Evolutionary conservation across 2,888 invertebrate species (phyloP).

Genomic region (Slavum lentiscoides): DNA sequence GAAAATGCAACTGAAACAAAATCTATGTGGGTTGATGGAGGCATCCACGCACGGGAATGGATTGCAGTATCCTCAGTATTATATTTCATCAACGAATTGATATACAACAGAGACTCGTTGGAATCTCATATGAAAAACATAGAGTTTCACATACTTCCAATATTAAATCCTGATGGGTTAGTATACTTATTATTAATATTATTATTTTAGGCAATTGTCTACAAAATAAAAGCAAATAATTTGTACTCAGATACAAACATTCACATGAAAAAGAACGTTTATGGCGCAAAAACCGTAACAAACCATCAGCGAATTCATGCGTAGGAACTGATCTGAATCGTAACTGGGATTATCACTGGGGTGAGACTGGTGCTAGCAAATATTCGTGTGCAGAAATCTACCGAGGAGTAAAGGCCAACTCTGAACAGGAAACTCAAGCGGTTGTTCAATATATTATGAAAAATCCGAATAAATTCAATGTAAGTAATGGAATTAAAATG

Average conservation of each 20-base stretch:
- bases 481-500: slow-evolving; percentile 4
- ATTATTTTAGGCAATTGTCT: not conserved
- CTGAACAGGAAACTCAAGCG: slow-evolving; percentile 82
- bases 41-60: slow-evolving; percentile 90
- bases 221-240: not conserved
- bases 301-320: slow-evolving; percentile 67
- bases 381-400: slow-evolving; percentile 82
- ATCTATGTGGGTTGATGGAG: slow-evolving; percentile 62
- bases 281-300: slow-evolving; percentile 67
- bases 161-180: slow-evolving; percentile 78
- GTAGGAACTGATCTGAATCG: slow-evolving; percentile 81
- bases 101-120: slow-evolving; percentile 71
- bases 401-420: slow-evolving; percentile 77
- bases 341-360: slow-evolving; percentile 88
- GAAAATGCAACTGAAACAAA: slow-evolving; percentile 57
- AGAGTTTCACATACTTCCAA: slow-evolving; percentile 75
- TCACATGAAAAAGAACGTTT: slow-evolving; percentile 76
- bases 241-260: slow-evolving; percentile 70
- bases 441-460: slow-evolving; percentile 63
- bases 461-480: slow-evolving; percentile 54
- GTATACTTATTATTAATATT: not conserved
- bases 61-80: slow-evolving; percentile 79
- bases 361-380: slow-evolving; percentile 79
- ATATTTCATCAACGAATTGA: slow-evolving; percentile 73
- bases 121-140: slow-evolving; percentile 61